Evolutionary conservation across 2,888 invertebrate species (phyloP).

Genomic region (Apamea epomidion): DNA sequence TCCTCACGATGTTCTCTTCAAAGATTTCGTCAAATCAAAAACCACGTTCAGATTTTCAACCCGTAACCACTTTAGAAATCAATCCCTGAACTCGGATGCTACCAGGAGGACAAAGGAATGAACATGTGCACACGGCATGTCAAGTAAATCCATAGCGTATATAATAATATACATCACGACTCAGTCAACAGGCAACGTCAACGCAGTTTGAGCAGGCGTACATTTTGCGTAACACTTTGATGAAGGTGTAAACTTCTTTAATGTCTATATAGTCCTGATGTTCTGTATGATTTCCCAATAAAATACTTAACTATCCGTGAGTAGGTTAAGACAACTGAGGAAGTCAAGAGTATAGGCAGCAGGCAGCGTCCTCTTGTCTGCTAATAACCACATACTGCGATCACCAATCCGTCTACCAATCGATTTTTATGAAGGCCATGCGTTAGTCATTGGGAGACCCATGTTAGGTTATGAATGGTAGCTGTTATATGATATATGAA

Average conservation of each 20-base stretch:
- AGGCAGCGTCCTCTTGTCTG: background rate
- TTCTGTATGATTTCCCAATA: background rate
- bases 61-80: background rate
- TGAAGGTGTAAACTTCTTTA: slow-evolving; percentile 2
- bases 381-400: background rate
- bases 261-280: background rate
- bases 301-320: background rate
- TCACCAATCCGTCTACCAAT: background rate
- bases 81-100: background rate
- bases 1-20: background rate
- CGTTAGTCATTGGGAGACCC: background rate
- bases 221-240: slow-evolving; percentile 16
- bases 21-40: background rate
- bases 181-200: background rate
- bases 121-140: background rate
- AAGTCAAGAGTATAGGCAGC: too few species aligned
- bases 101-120: background rate
- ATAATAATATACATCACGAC: background rate
- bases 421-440: background rate
- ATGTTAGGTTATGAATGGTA: background rate
- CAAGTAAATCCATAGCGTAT: slow-evolving; percentile 12
- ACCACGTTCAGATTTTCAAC: background rate
- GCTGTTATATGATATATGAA: background rate
- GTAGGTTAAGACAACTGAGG: background rate
- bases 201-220: slow-evolving; percentile 26